Conservation (phyloP, 2,797 vertebrate species). For the Psittacula derbiana region DNA sequence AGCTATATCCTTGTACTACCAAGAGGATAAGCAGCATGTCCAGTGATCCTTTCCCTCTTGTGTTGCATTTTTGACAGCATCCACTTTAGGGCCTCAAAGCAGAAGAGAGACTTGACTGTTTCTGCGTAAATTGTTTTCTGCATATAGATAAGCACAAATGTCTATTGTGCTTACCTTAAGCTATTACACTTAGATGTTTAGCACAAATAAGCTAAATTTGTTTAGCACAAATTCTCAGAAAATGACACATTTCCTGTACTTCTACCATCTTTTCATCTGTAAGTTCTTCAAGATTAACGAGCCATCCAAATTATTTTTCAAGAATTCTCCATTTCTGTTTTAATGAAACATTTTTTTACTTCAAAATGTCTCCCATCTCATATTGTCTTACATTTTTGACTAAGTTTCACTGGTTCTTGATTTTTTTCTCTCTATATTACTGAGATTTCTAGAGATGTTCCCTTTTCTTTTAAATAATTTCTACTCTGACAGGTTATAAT, state of each 20-base stretch:
- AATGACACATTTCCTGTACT: not conserved
- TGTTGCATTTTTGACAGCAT: not conserved
- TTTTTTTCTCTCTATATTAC: not conserved
- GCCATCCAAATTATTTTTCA: not conserved
- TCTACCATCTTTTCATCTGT: not conserved
- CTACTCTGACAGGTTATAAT: conserved; percentile 6
- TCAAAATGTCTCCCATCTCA: not conserved
- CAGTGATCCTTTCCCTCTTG: fast-evolving
- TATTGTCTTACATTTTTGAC: not conserved
- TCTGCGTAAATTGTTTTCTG: not conserved
- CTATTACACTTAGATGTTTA: not conserved
- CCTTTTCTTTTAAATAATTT: not conserved
- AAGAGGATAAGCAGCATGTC: not conserved
- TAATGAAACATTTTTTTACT: not conserved
- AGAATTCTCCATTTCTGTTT: not conserved
- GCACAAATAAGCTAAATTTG: not conserved
- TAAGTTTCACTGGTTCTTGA: not conserved
- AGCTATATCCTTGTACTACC: not conserved
- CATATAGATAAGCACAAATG: not conserved
- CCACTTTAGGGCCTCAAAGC: not conserved
- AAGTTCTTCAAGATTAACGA: not conserved
- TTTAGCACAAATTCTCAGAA: not conserved
- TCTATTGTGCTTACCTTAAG: not conserved
- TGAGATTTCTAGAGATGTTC: not conserved
- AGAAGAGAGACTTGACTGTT: not conserved